These are phyloP conservation scores for Hormiphora californensis DNA, from an alignment of 37 sponge, comb jelly and placozoan genomes.

Conservation along the genomic window DNA sequence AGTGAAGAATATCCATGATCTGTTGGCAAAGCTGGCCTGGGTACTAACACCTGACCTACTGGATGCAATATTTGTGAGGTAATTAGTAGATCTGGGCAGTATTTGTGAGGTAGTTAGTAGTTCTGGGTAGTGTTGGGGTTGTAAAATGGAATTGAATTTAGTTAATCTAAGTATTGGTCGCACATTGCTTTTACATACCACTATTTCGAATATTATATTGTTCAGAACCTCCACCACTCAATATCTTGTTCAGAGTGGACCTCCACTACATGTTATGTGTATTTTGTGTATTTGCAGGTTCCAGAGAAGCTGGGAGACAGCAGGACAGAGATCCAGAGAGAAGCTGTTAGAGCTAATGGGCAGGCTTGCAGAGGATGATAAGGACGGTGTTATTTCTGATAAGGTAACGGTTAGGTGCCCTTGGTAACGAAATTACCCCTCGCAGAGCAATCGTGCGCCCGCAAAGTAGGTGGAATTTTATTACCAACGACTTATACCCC, in stretches of 20 bases:
- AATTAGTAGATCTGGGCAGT: slow-evolving; percentile 61
- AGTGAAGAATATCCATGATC: slow-evolving; percentile 95
- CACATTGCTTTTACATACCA: no score
- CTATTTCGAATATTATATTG: neutral
- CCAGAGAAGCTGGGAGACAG: slow-evolving; percentile 84
- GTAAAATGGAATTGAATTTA: no score
- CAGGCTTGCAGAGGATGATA: slow-evolving; percentile 97
- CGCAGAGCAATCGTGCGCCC: no score
- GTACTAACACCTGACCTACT: slow-evolving; percentile 88
- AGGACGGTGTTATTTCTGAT: slow-evolving; percentile 91
- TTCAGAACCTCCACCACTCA: neutral
- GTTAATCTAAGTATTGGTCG: no score
- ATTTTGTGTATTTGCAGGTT: neutral
- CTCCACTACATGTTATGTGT: no score
- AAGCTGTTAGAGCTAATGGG: slow-evolving; percentile 93
- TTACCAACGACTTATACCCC: no score
- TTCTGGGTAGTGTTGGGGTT: neutral
- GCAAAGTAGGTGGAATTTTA: no score
- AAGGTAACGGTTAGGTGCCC: no score
- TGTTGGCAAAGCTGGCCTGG: slow-evolving; percentile 91
- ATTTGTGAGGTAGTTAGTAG: neutral
- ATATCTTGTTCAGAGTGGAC: neutral
- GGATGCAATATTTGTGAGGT: slow-evolving; percentile 87
- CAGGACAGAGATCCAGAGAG: slow-evolving; percentile 78
- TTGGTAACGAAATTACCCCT: no score